Evolutionary conservation across 2,888 invertebrate species (phyloP), one percentile per base, ranked within the genome.

Genomic region (Cataglyphis altisquamis): DNA sequence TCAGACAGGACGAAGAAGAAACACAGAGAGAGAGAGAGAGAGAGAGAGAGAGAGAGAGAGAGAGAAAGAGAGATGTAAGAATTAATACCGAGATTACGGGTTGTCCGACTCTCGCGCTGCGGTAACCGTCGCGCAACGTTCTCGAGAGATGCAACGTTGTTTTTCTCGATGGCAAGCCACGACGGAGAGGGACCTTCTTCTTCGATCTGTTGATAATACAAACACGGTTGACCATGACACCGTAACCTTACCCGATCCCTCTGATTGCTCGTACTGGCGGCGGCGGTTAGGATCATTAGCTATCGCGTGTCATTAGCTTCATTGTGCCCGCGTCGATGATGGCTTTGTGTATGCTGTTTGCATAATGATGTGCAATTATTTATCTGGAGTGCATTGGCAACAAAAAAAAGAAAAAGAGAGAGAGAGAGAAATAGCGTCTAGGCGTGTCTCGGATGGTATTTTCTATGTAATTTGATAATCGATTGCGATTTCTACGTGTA

Each of bases 201-300:
- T 62, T 62, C 60, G 57, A 36, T 70, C 57, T 81, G 86, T 73
- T 86, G 88, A 72, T 84, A 90, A 91, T 90, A 91, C 91, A 92
- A 93, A 93, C 93, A 93, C 90, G 89, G 86, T 88, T 91, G 92
- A 90, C 93, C 93, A 87, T 94, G 93, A 93, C 93, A 93, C 91
- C 93, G 91, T 93, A 92, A 93, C 93, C 93, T 94, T 92, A 91
- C 91, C 87, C 90, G 91, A 90, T 77, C 77, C 88, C 88, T 86
- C 89, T 89, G 91, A 91, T 91, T 90, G 90, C 88, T 88, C 85
- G 86, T 84, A 82, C 86, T 85, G 85, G 88, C 88, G 29, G 18
- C 67, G 75, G 67, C 55, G 87, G 82, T 87, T 86, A 85, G 82
- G 87, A 90, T 91, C 90, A 87, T 92, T 90, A 90, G 88, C 80